Percentiles rank a stretch among this genome's conserved stretches.
These are phyloP conservation scores for Spilogale gracilis DNA, from an alignment of 2,113 vertebrate species.

Conservation along the genomic window DNA sequence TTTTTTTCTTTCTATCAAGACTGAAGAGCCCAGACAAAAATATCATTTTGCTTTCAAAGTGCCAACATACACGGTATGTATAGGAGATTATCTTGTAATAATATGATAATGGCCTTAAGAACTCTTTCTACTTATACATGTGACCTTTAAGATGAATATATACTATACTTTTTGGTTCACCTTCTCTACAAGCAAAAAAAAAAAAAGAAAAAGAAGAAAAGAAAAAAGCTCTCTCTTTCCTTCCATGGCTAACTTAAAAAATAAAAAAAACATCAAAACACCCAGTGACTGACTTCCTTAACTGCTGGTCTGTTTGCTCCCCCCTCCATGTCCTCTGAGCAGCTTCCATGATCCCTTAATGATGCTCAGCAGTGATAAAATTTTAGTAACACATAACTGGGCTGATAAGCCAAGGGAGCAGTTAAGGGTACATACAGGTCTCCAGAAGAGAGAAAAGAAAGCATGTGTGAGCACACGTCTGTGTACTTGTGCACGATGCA, in stretches of 20 bases:
- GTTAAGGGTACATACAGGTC: slow-evolving; percentile 74
- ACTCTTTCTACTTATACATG: slow-evolving; percentile 52
- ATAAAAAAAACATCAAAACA: slow-evolving; percentile 85
- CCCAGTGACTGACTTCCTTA: slow-evolving; percentile 56
- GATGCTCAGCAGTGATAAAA: slow-evolving; percentile 76
- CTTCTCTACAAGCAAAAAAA: slow-evolving; percentile 61
- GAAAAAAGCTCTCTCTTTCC: slow-evolving; percentile 63
- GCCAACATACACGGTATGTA: neutral
- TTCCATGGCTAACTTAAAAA: slow-evolving; percentile 75
- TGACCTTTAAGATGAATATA: slow-evolving; percentile 79
- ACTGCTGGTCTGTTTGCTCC: slow-evolving; percentile 59
- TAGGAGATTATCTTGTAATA: slow-evolving; percentile 60
- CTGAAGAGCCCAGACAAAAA: slow-evolving; percentile 52
- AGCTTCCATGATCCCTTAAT: neutral
- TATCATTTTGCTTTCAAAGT: slow-evolving; percentile 57
- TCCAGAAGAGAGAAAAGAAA: slow-evolving; percentile 64
- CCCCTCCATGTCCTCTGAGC: neutral
- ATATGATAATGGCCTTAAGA: slow-evolving; percentile 59
- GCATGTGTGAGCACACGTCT: neutral
- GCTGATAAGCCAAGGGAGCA: slow-evolving; percentile 73
- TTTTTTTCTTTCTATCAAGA: neutral
- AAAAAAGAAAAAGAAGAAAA: neutral
- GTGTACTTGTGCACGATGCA: neutral
- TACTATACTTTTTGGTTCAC: slow-evolving; percentile 24
- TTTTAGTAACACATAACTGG: slow-evolving; percentile 45